These are phyloP conservation scores for Rhaphigaster nebulosa DNA, from an alignment of 2,888 invertebrate species.

Conservation along the genomic window DNA sequence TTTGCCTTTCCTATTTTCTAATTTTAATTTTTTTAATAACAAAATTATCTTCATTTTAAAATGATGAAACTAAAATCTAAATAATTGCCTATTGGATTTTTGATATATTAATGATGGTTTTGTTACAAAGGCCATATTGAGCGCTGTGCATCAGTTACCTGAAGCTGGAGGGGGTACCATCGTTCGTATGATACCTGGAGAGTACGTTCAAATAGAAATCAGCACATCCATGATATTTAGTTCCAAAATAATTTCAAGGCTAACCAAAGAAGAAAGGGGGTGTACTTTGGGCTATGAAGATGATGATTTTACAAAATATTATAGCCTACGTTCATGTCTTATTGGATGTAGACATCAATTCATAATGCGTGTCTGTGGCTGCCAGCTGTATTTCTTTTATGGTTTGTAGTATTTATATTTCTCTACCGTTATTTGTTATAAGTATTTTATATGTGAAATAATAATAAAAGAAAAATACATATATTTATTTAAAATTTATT, in stretches of 20 bases:
- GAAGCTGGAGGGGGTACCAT: conserved; percentile 66
- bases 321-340: conserved; percentile 66
- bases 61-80: neutral
- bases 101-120: neutral
- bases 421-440: neutral
- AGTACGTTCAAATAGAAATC: conserved; percentile 58
- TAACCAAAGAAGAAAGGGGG: conserved; percentile 47
- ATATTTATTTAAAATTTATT: too few species aligned
- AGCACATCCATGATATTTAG: conserved; percentile 58
- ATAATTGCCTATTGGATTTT: neutral
- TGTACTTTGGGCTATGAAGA: conserved; percentile 54
- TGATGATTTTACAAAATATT: conserved; percentile 63
- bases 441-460: neutral
- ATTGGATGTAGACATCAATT: conserved; percentile 66
- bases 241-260: conserved; percentile 27
- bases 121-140: conserved; percentile 61
- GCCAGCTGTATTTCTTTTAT: conserved; percentile 66
- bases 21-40: neutral
- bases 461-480: too few species aligned
- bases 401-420: conserved; percentile 50
- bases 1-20: neutral
- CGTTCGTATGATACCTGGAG: conserved; percentile 63
- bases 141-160: conserved; percentile 65
- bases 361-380: conserved; percentile 65
- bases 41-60: too few species aligned